phyloP scores from a whole-genome alignment of 2,797 vertebrate genomes.

The Sphaeramia orbicularis region DNA sequence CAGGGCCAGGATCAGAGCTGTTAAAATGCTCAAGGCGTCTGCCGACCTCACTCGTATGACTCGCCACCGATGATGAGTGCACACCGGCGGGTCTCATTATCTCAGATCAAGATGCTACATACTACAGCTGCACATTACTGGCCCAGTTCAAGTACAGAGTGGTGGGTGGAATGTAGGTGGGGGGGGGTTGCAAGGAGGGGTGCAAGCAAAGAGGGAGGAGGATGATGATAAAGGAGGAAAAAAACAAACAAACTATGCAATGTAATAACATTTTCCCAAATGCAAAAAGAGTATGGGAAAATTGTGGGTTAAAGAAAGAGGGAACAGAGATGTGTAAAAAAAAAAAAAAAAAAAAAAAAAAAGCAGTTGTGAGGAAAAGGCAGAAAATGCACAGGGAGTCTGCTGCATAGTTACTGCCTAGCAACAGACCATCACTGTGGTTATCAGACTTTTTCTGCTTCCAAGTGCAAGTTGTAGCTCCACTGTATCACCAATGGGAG shows the following conservation, averaged over 20 bases:
- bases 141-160: conserved; percentile 67
- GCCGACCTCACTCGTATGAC: conserved; percentile 49
- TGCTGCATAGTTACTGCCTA: conserved; percentile 86
- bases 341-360: not conserved
- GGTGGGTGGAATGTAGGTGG: conserved; percentile 26
- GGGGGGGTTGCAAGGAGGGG: conserved; percentile 2
- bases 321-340: conserved; percentile 23
- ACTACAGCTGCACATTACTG: conserved; percentile 72
- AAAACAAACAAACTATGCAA: conserved; percentile 4
- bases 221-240: not conserved
- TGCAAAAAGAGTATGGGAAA: not conserved
- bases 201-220: not conserved
- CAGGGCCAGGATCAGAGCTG: conserved; percentile 30
- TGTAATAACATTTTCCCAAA: conserved; percentile 2
- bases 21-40: conserved; percentile 40
- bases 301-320: conserved; percentile 6
- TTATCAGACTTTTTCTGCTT: conserved; percentile 62
- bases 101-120: conserved; percentile 35
- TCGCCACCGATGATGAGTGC: conserved; percentile 35
- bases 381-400: conserved; percentile 50
- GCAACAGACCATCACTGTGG: conserved; percentile 78
- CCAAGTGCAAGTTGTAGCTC: conserved; percentile 66
- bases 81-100: conserved; percentile 43
- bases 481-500: conserved; percentile 28
- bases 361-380: conserved; percentile 44